Evolutionary conservation across 2,888 invertebrate genomes (phyloP).

Genomic region (Cylloceria caligata): DNA sequence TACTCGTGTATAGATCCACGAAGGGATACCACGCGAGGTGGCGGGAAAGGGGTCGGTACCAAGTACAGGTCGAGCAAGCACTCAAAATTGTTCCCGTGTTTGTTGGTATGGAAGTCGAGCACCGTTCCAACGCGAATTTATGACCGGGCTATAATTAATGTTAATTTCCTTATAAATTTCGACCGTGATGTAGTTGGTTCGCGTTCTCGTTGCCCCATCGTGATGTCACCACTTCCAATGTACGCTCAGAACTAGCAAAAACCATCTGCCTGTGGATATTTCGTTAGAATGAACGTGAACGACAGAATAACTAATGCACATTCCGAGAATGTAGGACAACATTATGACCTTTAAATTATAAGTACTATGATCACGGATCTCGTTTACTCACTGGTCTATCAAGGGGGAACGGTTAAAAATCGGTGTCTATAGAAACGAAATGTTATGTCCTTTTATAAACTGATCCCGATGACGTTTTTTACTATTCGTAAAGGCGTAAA

Average conservation of each 20-base stretch:
- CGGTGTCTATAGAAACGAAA: too few species aligned
- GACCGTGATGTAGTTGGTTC: constrained; percentile 53
- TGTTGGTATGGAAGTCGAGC: constrained; percentile 53
- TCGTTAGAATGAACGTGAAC: background rate
- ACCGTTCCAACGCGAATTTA: constrained; percentile 66
- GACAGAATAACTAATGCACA: background rate
- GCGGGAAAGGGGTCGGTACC: constrained; percentile 20
- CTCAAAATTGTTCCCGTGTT: constrained; percentile 68
- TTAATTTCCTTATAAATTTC: constrained; percentile 74
- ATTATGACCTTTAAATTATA: background rate
- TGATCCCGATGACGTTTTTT: too few species aligned
- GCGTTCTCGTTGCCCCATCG: constrained; percentile 24
- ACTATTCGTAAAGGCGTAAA: too few species aligned
- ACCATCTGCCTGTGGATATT: constrained; percentile 5
- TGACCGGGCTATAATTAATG: constrained; percentile 71
- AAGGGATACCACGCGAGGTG: background rate
- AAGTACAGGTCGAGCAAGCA: constrained; percentile 49
- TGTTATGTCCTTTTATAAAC: too few species aligned
- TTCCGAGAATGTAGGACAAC: background rate
- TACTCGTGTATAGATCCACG: constrained; percentile 24
- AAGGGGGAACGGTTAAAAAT: background rate
- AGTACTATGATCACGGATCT: background rate
- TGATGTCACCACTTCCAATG: constrained; percentile 28
- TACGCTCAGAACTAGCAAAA: background rate
- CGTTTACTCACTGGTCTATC: background rate